phyloP scores from a whole-genome alignment of 2,888 invertebrate species.

The Trypoxylon attenuatum region DNA sequence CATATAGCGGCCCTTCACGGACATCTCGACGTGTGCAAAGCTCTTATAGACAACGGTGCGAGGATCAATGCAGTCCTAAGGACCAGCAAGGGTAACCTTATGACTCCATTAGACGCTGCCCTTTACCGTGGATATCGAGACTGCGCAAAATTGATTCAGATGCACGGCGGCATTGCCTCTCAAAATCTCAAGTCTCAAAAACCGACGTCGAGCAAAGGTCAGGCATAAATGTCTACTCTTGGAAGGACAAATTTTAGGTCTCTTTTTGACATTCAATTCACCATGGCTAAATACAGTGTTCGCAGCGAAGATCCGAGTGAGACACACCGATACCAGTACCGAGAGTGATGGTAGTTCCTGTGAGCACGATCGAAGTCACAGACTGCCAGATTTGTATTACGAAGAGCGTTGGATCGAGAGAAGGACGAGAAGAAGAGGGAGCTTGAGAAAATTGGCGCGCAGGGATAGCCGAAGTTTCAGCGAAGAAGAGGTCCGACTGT shows the following conservation, averaged over 20 bases:
- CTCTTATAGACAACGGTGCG: constrained; percentile 88
- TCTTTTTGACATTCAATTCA: too few species aligned
- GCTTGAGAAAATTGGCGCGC: constrained; percentile 59
- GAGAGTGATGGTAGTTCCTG: constrained; percentile 58
- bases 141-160: constrained; percentile 93
- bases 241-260: neutral
- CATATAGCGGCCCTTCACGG: constrained; percentile 97
- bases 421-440: constrained; percentile 60
- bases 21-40: constrained; percentile 93
- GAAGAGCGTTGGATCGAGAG: constrained; percentile 70
- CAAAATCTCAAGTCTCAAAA: constrained; percentile 63
- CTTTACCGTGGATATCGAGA: constrained; percentile 90
- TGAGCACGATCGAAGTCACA: constrained; percentile 44
- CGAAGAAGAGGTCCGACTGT: constrained; percentile 72
- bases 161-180: constrained; percentile 91
- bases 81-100: constrained; percentile 87
- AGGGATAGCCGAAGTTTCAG: constrained; percentile 71
- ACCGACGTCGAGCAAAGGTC: constrained; percentile 63
- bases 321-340: constrained; percentile 62
- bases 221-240: too few species aligned
- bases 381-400: constrained; percentile 63
- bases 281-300: constrained; percentile 55
- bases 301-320: constrained; percentile 68
- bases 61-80: constrained; percentile 90
- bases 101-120: constrained; percentile 95